Conservation (phyloP, 2,888 invertebrate genomes). For the Calliphora vomitoria region DNA sequence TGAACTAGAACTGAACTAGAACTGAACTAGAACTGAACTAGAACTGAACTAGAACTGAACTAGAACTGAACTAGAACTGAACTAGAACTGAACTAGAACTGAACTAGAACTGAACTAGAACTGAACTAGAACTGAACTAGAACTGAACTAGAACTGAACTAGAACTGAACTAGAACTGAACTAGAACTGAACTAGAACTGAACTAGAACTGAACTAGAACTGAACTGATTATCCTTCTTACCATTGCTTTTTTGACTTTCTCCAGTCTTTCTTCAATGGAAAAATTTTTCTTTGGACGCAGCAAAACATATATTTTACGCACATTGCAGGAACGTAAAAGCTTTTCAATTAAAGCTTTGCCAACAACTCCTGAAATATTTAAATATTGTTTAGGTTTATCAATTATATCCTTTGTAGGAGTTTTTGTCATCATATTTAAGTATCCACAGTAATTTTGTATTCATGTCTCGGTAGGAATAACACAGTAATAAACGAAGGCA, state of each 20-base stretch:
- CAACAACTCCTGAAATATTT: slow-evolving; percentile 89
- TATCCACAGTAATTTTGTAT: too few relatives aligned
- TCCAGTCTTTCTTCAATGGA: slow-evolving; percentile 88
- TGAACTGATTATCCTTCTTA: slow-evolving; percentile 34
- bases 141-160: slow-evolving; percentile 1
- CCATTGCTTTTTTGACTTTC: slow-evolving; percentile 85
- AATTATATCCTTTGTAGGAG: background rate
- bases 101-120: background rate
- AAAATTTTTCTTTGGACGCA: slow-evolving; percentile 89
- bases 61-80: slow-evolving; percentile 5
- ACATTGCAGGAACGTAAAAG: slow-evolving; percentile 92
- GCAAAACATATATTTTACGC: slow-evolving; percentile 90
- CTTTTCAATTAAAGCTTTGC: slow-evolving; percentile 95
- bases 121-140: slow-evolving; percentile 1
- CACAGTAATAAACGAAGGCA: too few relatives aligned
- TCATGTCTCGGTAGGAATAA: too few relatives aligned
- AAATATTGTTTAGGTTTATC: background rate
- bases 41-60: background rate
- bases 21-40: background rate
- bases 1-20: slow-evolving; percentile 1
- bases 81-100: background rate
- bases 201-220: background rate
- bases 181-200: background rate
- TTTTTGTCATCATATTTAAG: too few relatives aligned
- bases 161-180: background rate